Conservation (phyloP, 2,888 invertebrate genomes). For the Cylloceria caligata region DNA sequence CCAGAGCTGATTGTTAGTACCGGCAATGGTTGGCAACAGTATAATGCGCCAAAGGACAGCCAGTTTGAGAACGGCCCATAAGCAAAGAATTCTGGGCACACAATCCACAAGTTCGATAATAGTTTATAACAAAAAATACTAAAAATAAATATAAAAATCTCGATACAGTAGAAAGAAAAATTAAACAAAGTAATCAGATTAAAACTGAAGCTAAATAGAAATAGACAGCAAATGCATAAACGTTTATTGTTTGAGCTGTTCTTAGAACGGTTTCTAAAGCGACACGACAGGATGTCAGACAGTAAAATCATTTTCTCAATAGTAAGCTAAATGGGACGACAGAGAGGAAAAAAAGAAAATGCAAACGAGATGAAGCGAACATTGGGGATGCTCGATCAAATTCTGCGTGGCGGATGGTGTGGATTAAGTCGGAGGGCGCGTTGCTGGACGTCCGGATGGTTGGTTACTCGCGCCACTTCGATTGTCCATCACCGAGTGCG, state of each 20-base stretch:
- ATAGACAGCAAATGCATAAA: too few relatives aligned
- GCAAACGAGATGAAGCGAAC: conserved; percentile 4
- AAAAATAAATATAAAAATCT: not conserved
- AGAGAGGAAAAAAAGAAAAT: not conserved
- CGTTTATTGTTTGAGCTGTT: not conserved
- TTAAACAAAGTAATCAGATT: too few relatives aligned
- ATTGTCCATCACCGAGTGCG: conserved; percentile 24
- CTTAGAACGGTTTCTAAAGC: not conserved
- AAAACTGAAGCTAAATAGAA: too few relatives aligned
- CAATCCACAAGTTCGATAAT: not conserved
- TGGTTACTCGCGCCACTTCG: conserved; percentile 32
- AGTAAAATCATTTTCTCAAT: too few relatives aligned
- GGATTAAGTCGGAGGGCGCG: conserved; percentile 34
- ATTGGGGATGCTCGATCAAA: conserved; percentile 28
- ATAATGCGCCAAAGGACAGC: too few relatives aligned
- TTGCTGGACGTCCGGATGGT: conserved; percentile 1
- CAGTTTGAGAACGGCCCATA: too few relatives aligned
- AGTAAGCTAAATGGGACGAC: not conserved
- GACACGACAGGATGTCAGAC: too few relatives aligned
- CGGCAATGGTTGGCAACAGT: too few relatives aligned
- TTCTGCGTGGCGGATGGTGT: conserved; percentile 26
- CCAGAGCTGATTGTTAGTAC: too few relatives aligned
- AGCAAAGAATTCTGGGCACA: not conserved
- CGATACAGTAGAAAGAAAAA: not conserved
- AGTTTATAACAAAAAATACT: not conserved